phyloP scores from a whole-genome alignment of 37 sponge, comb jelly and placozoan species.

The Lycopodina hypogea region DNA sequence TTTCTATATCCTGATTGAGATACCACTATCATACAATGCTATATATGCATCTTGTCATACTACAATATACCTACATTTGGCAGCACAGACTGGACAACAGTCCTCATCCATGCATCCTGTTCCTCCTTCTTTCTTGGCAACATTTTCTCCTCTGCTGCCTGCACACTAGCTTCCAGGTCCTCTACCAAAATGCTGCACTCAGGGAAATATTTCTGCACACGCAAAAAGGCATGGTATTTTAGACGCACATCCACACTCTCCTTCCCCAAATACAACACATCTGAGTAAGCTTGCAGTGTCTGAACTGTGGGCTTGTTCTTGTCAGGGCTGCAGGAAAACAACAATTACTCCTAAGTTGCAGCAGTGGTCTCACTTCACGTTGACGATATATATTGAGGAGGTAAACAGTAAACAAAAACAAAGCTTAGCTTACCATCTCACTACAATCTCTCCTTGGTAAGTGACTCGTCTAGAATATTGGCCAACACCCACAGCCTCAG shows the following conservation, averaged over 20 bases:
- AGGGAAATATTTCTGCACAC: slow-evolving; percentile 38
- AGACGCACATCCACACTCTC: slow-evolving; percentile 38
- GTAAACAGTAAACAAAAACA: background rate
- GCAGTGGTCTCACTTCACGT: no score
- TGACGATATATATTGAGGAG: background rate
- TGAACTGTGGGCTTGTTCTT: slow-evolving; percentile 25
- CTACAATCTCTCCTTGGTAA: slow-evolving; percentile 43
- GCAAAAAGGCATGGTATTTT: background rate
- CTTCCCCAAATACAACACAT: slow-evolving; percentile 37
- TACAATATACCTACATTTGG: slow-evolving; percentile 3
- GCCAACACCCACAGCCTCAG: background rate
- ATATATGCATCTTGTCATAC: no score
- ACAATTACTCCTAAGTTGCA: background rate
- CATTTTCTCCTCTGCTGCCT: slow-evolving; percentile 46
- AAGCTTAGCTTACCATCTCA: slow-evolving; percentile 74
- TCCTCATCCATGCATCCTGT: slow-evolving; percentile 26
- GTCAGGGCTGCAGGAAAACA: slow-evolving; percentile 12
- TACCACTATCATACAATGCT: no score
- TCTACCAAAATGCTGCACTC: slow-evolving; percentile 30
- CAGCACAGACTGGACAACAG: background rate
- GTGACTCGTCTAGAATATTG: slow-evolving; percentile 24
- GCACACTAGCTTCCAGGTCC: slow-evolving; percentile 45
- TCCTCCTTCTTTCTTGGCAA: slow-evolving; percentile 13
- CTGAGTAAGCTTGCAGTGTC: slow-evolving; percentile 21
- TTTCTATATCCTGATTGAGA: no score